Evolutionary conservation across 2,888 invertebrate species (phyloP).

Genomic region (Ptychoptera contaminata): DNA sequence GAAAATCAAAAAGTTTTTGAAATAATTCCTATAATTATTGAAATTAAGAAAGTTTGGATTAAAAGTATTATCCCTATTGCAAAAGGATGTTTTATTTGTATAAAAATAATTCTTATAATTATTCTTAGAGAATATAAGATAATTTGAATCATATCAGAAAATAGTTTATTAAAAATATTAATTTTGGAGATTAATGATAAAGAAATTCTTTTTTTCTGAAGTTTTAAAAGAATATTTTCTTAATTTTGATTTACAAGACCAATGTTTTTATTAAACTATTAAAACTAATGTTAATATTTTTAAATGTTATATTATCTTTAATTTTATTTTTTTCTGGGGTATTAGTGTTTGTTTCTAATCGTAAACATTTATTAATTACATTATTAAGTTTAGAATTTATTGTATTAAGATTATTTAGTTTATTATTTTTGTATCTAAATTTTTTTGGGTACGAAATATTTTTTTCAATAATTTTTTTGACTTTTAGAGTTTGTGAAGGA

Average conservation of each 20-base stretch:
- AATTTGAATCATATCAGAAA: constrained; percentile 33
- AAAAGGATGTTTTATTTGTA: constrained; percentile 35
- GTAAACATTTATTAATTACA: constrained; percentile 42
- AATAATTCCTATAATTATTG: constrained; percentile 33
- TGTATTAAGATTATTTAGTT: constrained; percentile 38
- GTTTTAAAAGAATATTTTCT: constrained; percentile 37
- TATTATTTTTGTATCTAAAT: constrained; percentile 33
- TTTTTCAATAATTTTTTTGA: constrained; percentile 44
- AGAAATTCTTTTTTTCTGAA: constrained; percentile 29
- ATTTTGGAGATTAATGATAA: constrained; percentile 53
- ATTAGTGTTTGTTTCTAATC: constrained; percentile 37
- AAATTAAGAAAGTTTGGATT: constrained; percentile 35
- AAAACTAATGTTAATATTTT: constrained; percentile 38
- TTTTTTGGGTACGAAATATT: constrained; percentile 34
- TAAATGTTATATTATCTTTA: constrained; percentile 30
- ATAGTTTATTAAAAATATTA: constrained; percentile 51
- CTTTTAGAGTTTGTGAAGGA: constrained; percentile 47
- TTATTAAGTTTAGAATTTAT: constrained; percentile 45
- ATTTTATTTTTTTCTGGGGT: constrained; percentile 35
- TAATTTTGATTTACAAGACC: constrained; percentile 53
- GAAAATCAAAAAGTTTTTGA: constrained; percentile 40
- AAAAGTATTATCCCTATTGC: constrained; percentile 38
- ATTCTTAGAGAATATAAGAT: constrained; percentile 13
- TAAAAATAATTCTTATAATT: constrained; percentile 27
- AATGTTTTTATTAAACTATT: constrained; percentile 51